Conservation (phyloP, 2,797 vertebrate genomes). For the Sparidentex hasta region DNA sequence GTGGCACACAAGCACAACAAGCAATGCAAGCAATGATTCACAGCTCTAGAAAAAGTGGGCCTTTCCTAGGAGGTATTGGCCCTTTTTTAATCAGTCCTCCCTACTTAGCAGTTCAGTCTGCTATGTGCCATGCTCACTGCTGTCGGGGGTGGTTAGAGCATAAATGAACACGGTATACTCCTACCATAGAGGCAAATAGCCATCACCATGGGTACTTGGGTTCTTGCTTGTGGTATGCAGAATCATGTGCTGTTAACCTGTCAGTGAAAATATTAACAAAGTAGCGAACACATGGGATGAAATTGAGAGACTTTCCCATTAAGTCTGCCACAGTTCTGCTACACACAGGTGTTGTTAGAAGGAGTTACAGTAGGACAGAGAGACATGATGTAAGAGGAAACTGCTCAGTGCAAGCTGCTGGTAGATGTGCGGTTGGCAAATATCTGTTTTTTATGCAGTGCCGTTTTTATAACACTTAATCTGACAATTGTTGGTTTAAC, state of each 20-base stretch:
- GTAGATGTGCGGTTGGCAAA: neutral
- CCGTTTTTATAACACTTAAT: slow-evolving; percentile 5
- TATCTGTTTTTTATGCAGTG: slow-evolving; percentile 5
- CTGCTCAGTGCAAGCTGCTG: neutral
- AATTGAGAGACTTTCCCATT: neutral
- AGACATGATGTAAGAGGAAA: slow-evolving; percentile 7
- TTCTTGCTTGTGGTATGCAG: neutral
- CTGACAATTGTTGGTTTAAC: slow-evolving; percentile 10
- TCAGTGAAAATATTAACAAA: slow-evolving; percentile 14
- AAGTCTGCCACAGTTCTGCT: neutral
- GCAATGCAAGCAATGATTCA: neutral
- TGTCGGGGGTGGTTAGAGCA: slow-evolving; percentile 14
- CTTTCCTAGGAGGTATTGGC: neutral
- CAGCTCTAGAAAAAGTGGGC: too few relatives aligned
- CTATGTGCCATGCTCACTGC: slow-evolving; percentile 15
- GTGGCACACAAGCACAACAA: neutral
- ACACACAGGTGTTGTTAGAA: neutral
- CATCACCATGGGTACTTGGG: slow-evolving; percentile 5
- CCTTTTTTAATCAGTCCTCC: slow-evolving; percentile 12
- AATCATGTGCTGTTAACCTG: slow-evolving; percentile 16
- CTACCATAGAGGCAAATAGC: neutral
- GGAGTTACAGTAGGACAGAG: neutral
- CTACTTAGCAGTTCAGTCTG: slow-evolving; percentile 18
- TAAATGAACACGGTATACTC: slow-evolving; percentile 32
- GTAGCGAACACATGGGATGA: neutral